Percentiles rank a stretch among this genome's conserved stretches.
These are phyloP conservation scores for Climacteris rufus DNA, from an alignment of 2,113 vertebrate genomes.

Conservation along the genomic window DNA sequence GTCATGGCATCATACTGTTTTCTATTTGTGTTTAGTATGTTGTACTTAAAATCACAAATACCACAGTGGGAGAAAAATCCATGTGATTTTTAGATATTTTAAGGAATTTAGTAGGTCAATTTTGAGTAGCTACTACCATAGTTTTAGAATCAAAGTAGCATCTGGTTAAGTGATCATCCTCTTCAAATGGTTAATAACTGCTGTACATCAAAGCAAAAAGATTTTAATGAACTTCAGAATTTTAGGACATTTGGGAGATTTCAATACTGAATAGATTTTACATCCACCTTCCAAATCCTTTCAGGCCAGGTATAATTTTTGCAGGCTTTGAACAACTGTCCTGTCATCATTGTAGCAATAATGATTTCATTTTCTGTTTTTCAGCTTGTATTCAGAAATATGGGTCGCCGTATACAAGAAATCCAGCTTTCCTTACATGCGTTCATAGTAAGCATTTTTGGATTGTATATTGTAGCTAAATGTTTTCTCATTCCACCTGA, in stretches of 20 bases:
- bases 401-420: slow-evolving; percentile 77
- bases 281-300: neutral
- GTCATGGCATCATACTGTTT: neutral
- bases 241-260: neutral
- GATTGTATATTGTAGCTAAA: neutral
- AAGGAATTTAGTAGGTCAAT: neutral
- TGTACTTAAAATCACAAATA: neutral
- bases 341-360: neutral
- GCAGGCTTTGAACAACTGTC: neutral
- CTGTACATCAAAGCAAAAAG: neutral
- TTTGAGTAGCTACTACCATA: neutral
- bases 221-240: neutral
- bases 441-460: slow-evolving; percentile 87
- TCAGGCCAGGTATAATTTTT: neutral
- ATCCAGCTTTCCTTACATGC: slow-evolving; percentile 84
- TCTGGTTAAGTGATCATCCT: neutral
- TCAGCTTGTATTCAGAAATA: slow-evolving; percentile 83
- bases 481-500: neutral
- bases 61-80: neutral
- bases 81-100: neutral
- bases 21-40: neutral
- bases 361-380: slow-evolving; percentile 43
- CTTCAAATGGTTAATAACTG: neutral
- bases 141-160: neutral
- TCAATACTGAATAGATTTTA: neutral